Evolutionary conservation across 2,888 invertebrate genomes (phyloP).

Genomic region (Agrenia bidenticulata): DNA sequence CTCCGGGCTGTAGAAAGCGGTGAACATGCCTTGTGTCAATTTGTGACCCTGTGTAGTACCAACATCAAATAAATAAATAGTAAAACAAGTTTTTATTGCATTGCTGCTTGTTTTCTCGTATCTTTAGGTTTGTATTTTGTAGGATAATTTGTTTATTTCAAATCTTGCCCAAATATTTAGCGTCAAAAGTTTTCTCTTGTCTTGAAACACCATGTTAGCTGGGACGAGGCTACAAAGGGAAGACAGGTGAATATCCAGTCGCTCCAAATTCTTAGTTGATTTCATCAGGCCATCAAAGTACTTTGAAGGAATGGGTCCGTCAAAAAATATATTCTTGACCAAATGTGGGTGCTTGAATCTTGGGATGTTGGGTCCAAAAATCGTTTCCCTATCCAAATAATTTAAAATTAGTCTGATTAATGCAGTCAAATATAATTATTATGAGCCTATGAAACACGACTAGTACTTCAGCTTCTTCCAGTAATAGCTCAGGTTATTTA

Average conservation of each 20-base stretch:
- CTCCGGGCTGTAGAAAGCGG: slow-evolving; percentile 7
- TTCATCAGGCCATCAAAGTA: slow-evolving; percentile 24
- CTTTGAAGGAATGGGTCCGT: slow-evolving; percentile 27
- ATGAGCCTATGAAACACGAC: background rate
- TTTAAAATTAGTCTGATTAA: slow-evolving; percentile 8
- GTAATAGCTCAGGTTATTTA: slow-evolving; percentile 13
- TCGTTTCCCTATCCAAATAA: slow-evolving; percentile 13
- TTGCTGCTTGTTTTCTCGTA: no score
- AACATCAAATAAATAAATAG: background rate
- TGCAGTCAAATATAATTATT: background rate
- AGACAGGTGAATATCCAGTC: slow-evolving; percentile 29
- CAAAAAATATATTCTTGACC: slow-evolving; percentile 27
- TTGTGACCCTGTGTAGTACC: slow-evolving; percentile 23
- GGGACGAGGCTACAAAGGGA: slow-evolving; percentile 17
- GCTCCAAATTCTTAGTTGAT: slow-evolving; percentile 16
- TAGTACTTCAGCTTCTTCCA: slow-evolving; percentile 22
- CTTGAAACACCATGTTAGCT: background rate
- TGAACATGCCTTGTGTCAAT: slow-evolving; percentile 27
- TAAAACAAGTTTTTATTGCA: no score
- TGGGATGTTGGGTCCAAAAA: slow-evolving; percentile 17
- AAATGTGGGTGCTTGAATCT: slow-evolving; percentile 28
- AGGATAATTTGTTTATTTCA: no score
- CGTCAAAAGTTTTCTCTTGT: background rate
- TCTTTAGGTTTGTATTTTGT: no score
- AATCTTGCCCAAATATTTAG: slow-evolving; percentile 19